Percentiles rank a stretch among this genome's conserved stretches.
These are phyloP conservation scores for Pelochelys cantorii DNA, from an alignment of 2,797 vertebrate genomes.

Conservation along the genomic window DNA sequence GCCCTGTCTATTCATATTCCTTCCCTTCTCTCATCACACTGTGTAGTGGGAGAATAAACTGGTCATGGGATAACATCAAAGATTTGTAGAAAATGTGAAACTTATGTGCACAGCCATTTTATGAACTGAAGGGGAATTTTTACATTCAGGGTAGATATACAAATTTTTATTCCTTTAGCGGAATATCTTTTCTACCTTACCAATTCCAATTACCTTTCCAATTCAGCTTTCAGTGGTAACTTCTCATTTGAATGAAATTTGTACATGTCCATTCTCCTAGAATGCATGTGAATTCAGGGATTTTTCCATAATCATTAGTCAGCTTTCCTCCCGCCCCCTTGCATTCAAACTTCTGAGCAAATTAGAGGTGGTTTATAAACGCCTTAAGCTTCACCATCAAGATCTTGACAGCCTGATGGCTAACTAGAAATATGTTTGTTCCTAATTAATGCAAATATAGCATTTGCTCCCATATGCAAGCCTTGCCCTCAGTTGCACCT, in stretches of 20 bases:
- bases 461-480: neutral
- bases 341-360: slow-evolving; percentile 7
- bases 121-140: neutral
- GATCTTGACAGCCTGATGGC: neutral
- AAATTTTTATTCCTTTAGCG: neutral
- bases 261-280: neutral
- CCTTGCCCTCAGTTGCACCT: neutral
- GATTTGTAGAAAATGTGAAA: neutral
- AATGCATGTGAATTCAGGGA: neutral
- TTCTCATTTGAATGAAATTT: neutral
- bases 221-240: neutral
- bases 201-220: neutral
- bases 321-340: too few relatives aligned
- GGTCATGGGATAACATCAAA: neutral
- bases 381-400: neutral
- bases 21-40: neutral
- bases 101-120: neutral
- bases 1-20: neutral
- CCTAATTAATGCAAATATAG: neutral
- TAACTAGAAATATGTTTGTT: neutral
- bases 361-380: neutral
- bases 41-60: slow-evolving; percentile 1
- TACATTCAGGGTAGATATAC: neutral
- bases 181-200: neutral
- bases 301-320: neutral